phyloP scores from a whole-genome alignment of 2,113 vertebrate genomes.

The Caloenas nicobarica region DNA sequence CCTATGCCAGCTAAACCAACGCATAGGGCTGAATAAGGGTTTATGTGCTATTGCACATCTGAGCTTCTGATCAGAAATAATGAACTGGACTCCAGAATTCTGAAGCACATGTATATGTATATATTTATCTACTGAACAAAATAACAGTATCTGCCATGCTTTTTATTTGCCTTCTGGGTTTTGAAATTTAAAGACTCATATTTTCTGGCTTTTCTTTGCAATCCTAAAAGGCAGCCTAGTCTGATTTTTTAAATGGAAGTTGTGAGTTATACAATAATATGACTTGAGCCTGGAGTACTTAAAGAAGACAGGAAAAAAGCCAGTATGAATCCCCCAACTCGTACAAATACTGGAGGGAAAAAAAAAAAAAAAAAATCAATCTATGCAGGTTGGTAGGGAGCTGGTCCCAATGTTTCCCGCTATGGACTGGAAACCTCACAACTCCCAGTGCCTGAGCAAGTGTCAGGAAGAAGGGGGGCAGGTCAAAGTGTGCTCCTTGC shows the following conservation, averaged over 20 bases:
- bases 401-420: neutral
- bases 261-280: conserved; percentile 44
- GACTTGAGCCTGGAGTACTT: conserved; percentile 26
- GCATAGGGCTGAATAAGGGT: neutral
- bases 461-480: neutral
- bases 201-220: conserved; percentile 29
- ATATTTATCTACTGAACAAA: conserved; percentile 53
- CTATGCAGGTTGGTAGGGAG: neutral
- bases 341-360: neutral
- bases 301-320: neutral
- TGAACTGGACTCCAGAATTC: neutral
- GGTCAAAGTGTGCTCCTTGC: neutral
- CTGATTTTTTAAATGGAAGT: conserved; percentile 34
- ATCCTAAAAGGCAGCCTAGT: conserved; percentile 18
- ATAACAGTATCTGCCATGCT: conserved; percentile 17
- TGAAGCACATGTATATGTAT: conserved; percentile 18
- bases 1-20: neutral
- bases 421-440: neutral
- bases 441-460: neutral
- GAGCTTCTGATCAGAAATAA: conserved; percentile 16
- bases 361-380: neutral
- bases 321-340: neutral
- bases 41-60: neutral
- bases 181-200: conserved; percentile 16
- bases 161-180: conserved; percentile 52